These are phyloP conservation scores for Phylloscopus trochiloides DNA, from an alignment of 2,113 vertebrate species.

Conservation along the genomic window DNA sequence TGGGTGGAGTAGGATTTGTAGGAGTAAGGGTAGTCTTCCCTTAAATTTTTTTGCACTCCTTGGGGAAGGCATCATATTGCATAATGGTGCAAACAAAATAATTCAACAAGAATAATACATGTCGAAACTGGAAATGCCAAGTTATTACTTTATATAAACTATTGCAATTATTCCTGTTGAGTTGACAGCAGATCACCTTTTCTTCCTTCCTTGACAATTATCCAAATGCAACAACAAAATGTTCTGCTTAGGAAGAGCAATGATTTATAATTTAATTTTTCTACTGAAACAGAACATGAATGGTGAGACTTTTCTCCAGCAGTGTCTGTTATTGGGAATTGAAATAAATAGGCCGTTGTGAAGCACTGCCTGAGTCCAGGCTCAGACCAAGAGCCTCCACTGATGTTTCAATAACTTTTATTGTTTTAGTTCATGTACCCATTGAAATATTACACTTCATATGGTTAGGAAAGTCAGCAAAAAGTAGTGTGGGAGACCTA, in stretches of 20 bases:
- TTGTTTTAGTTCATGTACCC: not conserved
- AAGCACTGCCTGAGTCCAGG: not conserved
- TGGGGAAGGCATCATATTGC: constrained; percentile 48
- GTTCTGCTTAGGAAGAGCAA: constrained; percentile 27
- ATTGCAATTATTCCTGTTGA: constrained; percentile 53
- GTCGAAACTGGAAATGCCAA: constrained; percentile 65
- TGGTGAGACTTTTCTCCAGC: not conserved
- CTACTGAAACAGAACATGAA: not conserved
- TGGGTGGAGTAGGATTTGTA: constrained; percentile 22
- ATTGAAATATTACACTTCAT: not conserved
- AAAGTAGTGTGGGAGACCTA: not conserved
- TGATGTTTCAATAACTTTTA: not conserved
- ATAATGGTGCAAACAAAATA: constrained; percentile 69
- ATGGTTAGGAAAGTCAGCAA: not conserved
- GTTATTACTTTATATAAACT: constrained; percentile 70
- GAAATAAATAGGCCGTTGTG: not conserved
- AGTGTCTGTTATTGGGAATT: not conserved
- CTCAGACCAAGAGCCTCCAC: not conserved
- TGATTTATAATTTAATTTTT: constrained; percentile 35
- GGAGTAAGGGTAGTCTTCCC: not conserved
- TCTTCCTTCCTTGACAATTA: constrained; percentile 63
- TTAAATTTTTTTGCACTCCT: constrained; percentile 17
- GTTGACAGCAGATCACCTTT: constrained; percentile 62
- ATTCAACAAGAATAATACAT: constrained; percentile 66
- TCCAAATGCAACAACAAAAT: constrained; percentile 48